Evolutionary conservation across 53 echinoderm and acorn worm species (phyloP), one percentile per base, ranked within the genome.

Genomic region (Arbacia lixula): DNA sequence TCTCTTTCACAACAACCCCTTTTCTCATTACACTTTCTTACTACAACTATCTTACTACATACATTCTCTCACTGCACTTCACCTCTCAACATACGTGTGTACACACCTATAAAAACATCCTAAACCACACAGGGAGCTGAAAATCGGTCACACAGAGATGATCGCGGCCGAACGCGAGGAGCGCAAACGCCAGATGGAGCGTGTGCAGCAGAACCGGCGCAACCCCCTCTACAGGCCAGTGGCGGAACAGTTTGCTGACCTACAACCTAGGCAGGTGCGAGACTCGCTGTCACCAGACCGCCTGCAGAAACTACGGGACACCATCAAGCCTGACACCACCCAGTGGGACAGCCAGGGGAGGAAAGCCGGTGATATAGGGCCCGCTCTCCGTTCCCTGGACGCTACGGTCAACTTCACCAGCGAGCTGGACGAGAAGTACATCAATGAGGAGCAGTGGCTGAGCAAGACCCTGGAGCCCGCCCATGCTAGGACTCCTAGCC

Each of bases 261-360:
- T 96, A 3, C 43, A 90, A 11, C 87, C 94, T 24, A 83, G 60
- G 29, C 53, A 87, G 24, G 69, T 91, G 25, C 83, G 89, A 52
- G 85, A 91, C 34, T 60, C 87, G 17, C 85, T 95, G 74, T 91
- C 96, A 0, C 91, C 91, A 34, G 96, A 93, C 22, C 86, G 96
- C 16, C 87, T 85, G 72, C 41, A 81, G 55, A 89, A 78, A 42
- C 71, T 96, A 19, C 87, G 86, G 37, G 56, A 40, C 42, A 89
- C 85, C 57, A 91, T 96, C 66, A 85, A 91, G 58, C 91, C 93
- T 0, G 96, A 96, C 60, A 83, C 90, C 54, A 58, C 75, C 20
- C 93, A 93, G 77, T 96, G 96, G 96, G 90, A 93, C 55, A 56
- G 65, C 29, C 77, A 72, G n/a, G 96, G 96, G 17, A 78, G 89